phyloP scores from a whole-genome alignment of 2,888 invertebrate species.

The Lingula anatina region DNA sequence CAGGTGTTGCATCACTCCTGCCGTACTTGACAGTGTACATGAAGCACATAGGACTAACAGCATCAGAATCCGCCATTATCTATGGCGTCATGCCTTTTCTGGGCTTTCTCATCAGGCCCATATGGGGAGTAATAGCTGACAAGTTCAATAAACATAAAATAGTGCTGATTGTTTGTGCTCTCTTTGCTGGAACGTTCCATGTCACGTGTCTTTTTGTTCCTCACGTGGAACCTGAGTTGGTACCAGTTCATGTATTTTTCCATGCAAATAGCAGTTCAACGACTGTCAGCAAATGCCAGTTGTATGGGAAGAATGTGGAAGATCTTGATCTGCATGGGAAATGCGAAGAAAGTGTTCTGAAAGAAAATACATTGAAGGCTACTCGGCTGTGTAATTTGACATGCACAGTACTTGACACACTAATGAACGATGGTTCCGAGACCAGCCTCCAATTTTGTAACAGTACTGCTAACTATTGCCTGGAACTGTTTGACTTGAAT shows the following conservation, averaged over 20 bases:
- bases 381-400: no score
- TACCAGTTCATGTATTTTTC: not conserved
- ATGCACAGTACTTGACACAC: no score
- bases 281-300: not conserved
- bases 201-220: no score
- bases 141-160: conserved; percentile 5
- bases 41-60: conserved; percentile 10
- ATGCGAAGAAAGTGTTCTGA: not conserved
- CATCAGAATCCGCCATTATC: conserved; percentile 15
- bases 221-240: not conserved
- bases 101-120: conserved; percentile 7
- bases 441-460: no score
- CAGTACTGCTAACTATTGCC: no score
- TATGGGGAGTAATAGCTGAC: conserved; percentile 13
- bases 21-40: conserved; percentile 14
- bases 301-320: not conserved
- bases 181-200: no score
- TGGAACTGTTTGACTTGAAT: no score
- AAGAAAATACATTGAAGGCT: no score
- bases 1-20: conserved; percentile 12
- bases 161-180: conserved; percentile 3
- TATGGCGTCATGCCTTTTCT: conserved; percentile 9
- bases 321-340: not conserved
- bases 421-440: no score
- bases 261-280: not conserved